These are phyloP conservation scores for Creontiades dilutus DNA, from an alignment of 2,888 invertebrate genomes.

Conservation along the genomic window DNA sequence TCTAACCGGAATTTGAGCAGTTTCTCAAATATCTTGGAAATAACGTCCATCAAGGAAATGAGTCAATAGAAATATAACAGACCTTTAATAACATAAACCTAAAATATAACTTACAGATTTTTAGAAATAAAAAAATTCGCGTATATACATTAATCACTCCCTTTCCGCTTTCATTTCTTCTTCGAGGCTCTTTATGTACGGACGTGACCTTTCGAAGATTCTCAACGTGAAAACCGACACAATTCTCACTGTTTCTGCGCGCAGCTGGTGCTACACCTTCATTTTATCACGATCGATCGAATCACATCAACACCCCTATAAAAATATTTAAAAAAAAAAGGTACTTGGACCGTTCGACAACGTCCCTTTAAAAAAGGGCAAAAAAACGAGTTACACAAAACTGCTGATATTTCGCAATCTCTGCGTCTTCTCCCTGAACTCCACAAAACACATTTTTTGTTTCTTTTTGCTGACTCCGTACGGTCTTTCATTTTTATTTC, in stretches of 20 bases:
- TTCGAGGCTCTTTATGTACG: not conserved
- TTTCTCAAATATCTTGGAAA: too few relatives aligned
- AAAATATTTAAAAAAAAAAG: not conserved
- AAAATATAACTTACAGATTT: too few relatives aligned
- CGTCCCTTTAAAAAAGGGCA: not conserved
- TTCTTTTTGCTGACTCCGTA: not conserved
- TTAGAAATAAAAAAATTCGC: too few relatives aligned
- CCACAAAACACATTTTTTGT: not conserved
- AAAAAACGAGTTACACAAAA: not conserved
- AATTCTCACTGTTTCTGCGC: not conserved
- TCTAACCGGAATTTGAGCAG: too few relatives aligned
- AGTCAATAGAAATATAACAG: too few relatives aligned
- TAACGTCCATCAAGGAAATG: too few relatives aligned
- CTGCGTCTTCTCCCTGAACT: not conserved
- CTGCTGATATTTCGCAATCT: slow-evolving; percentile 3
- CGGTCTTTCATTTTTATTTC: not conserved
- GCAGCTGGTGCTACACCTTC: not conserved
- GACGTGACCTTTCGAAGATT: not conserved
- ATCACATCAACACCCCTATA: not conserved
- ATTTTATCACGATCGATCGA: not conserved
- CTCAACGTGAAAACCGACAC: not conserved
- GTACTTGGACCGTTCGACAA: not conserved
- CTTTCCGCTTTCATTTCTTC: not conserved
- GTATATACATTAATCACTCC: too few relatives aligned
- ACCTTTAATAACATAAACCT: too few relatives aligned